These are phyloP conservation scores for Notodonta ziczac DNA, from an alignment of 2,888 invertebrate genomes.

Conservation along the genomic window DNA sequence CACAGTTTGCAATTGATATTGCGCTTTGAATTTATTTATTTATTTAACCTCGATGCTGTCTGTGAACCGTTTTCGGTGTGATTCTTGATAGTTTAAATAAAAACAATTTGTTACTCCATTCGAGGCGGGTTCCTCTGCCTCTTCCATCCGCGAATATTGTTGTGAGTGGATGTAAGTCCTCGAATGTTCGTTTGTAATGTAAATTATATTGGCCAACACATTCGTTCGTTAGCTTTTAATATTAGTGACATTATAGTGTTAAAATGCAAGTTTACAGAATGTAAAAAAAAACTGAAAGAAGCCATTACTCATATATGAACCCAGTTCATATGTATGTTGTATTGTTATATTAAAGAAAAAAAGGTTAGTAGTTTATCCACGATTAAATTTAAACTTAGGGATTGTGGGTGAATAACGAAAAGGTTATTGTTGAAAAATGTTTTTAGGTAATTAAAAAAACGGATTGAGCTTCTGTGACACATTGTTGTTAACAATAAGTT, in stretches of 20 bases:
- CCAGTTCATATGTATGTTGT: constrained; percentile 76
- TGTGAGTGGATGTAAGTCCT: constrained; percentile 31
- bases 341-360: constrained; percentile 74
- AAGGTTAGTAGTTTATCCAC: constrained; percentile 81
- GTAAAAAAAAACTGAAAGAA: constrained; percentile 54
- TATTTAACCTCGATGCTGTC: constrained; percentile 48
- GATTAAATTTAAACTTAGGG: constrained; percentile 76
- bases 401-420: constrained; percentile 74
- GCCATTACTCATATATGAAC: constrained; percentile 64
- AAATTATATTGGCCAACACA: constrained; percentile 63
- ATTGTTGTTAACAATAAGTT: constrained; percentile 74
- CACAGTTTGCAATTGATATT: constrained; percentile 59
- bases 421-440: constrained; percentile 83
- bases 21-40: constrained; percentile 56
- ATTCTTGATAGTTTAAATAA: constrained; percentile 24
- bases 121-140: constrained; percentile 34
- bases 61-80: constrained; percentile 25
- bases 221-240: constrained; percentile 78
- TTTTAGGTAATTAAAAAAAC: constrained; percentile 79
- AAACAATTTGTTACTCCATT: constrained; percentile 39
- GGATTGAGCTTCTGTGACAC: constrained; percentile 81
- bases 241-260: constrained; percentile 84
- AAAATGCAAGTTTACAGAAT: constrained; percentile 73
- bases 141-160: constrained; percentile 36
- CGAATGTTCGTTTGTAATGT: constrained; percentile 47